Base-by-base conservation (phyloP, 2,888 invertebrate species). In the Aleiodes leptofemur region DNA sequence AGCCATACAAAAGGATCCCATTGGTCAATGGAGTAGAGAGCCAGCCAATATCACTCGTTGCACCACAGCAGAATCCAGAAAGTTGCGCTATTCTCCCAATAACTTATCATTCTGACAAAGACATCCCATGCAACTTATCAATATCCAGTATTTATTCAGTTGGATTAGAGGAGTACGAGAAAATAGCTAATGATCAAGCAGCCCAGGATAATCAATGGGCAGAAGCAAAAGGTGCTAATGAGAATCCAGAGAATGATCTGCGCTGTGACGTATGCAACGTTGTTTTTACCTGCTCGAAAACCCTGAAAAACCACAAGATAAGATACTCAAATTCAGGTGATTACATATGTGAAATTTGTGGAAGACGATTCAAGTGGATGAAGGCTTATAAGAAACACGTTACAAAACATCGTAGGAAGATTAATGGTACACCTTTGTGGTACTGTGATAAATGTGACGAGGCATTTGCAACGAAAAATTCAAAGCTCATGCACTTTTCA, bases 341-440 rank as follows among this genome's bases (percentile, higher is more conserved):
- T 7, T 66, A 80, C 16, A 13, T 57, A 8, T 81, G 82, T 34
- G 61, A 81, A 4, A 6, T 76, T n/a, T 82, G 82, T 57, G 74
- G 73, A 3, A 69, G 80, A 34, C 78, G 68, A 70, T 83, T 80
- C 43, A 57, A 57, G 8, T 70, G 53, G 48, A 29, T 53, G 3
- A 64, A n/a, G 48, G 38, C 69, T 0, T 76, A 64, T 50, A 56
- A 57, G 23, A 55, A 73, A 1, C 81, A 83, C 56, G n/a, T 51
- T 13, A 6, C 13, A 16, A 79, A 79, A 70, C 82, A 83, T 59
- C 13, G 43, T 23, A 50, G 72, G 8, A 23, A 9, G 8, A 31
- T 23, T 6, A 0, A 6, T 6, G 34, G 34, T 3, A 34, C 34
- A 23, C 2, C 81, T 78, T 23, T 31, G 43, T 6, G 34, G 73